Evolutionary conservation across 2,113 vertebrate species (phyloP).

Genomic region (Amazona guildingii): DNA sequence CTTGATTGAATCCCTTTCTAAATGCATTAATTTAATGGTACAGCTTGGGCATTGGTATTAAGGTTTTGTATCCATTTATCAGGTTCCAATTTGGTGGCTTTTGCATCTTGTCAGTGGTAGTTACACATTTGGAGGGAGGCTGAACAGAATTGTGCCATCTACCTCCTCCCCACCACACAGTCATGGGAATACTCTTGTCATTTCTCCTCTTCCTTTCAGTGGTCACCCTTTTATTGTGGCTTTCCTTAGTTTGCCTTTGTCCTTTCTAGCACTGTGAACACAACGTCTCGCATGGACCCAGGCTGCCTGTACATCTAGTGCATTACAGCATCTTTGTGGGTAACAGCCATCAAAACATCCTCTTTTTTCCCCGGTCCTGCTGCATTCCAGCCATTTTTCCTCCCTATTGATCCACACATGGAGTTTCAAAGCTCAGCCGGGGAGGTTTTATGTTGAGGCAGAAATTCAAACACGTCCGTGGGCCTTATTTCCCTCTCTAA

Average conservation of each 20-base stretch:
- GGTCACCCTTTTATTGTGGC: not conserved
- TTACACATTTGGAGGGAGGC: not conserved
- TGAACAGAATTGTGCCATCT: not conserved
- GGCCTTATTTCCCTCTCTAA: not conserved
- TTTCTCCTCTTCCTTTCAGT: not conserved
- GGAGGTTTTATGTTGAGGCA: not conserved
- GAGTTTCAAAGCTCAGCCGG: not conserved
- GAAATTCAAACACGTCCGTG: not conserved
- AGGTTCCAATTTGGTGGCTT: not conserved
- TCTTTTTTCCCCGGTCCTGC: not conserved
- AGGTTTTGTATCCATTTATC: not conserved
- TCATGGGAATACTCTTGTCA: not conserved
- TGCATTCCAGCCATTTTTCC: not conserved
- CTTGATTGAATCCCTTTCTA: not conserved
- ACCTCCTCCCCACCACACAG: not conserved
- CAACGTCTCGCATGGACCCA: accelerated
- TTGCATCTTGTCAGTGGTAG: not conserved
- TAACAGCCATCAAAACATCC: not conserved
- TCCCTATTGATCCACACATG: not conserved
- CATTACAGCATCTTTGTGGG: not conserved
- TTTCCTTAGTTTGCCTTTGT: not conserved
- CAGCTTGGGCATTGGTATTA: not conserved
- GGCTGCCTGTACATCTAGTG: not conserved
- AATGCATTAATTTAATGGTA: not conserved
- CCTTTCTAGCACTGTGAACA: not conserved